Evolutionary conservation across 1,140 invertebrate genomes (phyloP).

Genomic region (Yoshiicerus persimilis): DNA sequence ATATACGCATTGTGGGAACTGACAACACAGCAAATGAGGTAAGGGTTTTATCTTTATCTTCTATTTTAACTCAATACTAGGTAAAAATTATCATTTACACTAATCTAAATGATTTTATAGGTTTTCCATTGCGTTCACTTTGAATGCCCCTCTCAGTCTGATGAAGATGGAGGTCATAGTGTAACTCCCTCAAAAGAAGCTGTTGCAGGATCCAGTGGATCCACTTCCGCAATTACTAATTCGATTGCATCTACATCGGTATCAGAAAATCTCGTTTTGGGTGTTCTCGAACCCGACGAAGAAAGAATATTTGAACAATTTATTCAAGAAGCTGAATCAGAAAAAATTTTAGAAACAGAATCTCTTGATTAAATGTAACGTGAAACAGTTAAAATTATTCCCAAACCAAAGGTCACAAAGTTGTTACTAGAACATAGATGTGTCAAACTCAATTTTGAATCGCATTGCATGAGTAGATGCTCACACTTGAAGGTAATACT

Average conservation of each 20-base stretch:
- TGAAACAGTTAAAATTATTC: neutral
- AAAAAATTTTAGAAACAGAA: neutral
- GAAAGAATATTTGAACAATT: neutral
- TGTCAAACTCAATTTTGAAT: neutral
- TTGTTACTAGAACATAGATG: neutral
- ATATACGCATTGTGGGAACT: constrained; percentile 91
- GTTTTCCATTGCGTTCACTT: constrained; percentile 98
- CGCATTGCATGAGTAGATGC: neutral
- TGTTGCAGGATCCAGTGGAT: neutral
- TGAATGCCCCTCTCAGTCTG: constrained; percentile 81
- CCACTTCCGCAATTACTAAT: neutral
- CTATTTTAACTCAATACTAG: neutral
- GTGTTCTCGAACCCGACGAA: neutral
- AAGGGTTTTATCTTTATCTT: neutral
- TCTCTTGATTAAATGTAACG: neutral
- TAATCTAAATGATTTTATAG: constrained; percentile 57
- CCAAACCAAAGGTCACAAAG: neutral
- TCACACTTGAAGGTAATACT: neutral
- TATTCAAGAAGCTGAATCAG: neutral
- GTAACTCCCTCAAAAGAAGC: neutral
- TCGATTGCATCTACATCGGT: neutral
- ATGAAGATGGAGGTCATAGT: constrained; percentile 43
- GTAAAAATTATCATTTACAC: neutral
- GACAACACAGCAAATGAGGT: constrained; percentile 97
- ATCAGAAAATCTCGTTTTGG: neutral